These are phyloP conservation scores for Melitaea athalia DNA, from an alignment of 2,888 invertebrate species.

Conservation along the genomic window DNA sequence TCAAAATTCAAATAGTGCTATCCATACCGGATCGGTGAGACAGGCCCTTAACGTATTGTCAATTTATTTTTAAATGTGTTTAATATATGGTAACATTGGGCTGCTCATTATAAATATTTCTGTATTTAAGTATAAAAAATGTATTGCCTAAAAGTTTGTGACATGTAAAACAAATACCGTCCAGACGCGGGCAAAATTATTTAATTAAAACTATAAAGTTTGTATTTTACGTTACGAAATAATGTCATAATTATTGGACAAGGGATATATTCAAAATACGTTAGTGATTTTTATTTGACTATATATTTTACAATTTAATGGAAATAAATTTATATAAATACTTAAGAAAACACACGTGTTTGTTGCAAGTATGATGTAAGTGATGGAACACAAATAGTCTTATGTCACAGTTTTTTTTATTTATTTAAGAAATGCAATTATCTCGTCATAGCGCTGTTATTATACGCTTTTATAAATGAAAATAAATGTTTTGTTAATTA, in stretches of 20 bases:
- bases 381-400: conserved; percentile 22
- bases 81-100: not conserved
- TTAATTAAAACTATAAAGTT: not conserved
- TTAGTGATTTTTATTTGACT: conserved; percentile 6
- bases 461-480: conserved; percentile 56
- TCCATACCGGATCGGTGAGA: too few relatives aligned
- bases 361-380: conserved; percentile 11
- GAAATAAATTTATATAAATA: not conserved
- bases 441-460: conserved; percentile 54
- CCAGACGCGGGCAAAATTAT: conserved; percentile 15
- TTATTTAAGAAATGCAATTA: conserved; percentile 37
- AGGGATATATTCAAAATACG: not conserved
- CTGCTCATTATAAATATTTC: conserved; percentile 4
- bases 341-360: not conserved
- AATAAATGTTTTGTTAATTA: conserved; percentile 68
- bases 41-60: not conserved
- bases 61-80: not conserved
- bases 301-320: not conserved
- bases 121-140: not conserved
- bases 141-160: not conserved
- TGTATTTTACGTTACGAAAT: not conserved
- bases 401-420: conserved; percentile 46
- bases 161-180: conserved; percentile 14
- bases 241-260: not conserved
- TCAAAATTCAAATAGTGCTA: too few relatives aligned